Conservation (phyloP, 1,140 invertebrate species). For the Prorops nasuta region DNA sequence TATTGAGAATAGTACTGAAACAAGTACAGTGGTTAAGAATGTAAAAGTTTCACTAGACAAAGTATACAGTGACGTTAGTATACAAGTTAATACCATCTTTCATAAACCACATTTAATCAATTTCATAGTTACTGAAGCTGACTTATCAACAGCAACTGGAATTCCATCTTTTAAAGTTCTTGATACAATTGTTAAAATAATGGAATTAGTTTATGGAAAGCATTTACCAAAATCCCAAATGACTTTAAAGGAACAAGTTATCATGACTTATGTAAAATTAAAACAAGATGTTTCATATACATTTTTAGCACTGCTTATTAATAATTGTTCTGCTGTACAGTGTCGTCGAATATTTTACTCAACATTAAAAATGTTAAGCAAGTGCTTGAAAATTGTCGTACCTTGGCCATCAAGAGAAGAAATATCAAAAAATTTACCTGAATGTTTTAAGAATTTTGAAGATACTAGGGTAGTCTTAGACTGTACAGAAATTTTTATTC, state of each 20-base stretch:
- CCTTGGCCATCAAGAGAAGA: constrained; percentile 18
- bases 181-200: constrained; percentile 6
- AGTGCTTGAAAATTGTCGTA: constrained; percentile 18
- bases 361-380: constrained; percentile 17
- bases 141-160: no score
- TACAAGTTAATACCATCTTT: no score
- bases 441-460: constrained; percentile 28
- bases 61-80: no score
- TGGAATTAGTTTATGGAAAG: background rate
- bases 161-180: constrained; percentile 19
- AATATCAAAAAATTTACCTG: constrained; percentile 24
- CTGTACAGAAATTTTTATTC: constrained; percentile 22
- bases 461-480: constrained; percentile 28
- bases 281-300: constrained; percentile 24
- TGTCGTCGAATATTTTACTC: constrained; percentile 20
- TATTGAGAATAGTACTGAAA: no score
- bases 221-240: no score
- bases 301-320: constrained; percentile 20
- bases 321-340: constrained; percentile 16
- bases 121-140: no score
- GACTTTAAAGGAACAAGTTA: constrained; percentile 12
- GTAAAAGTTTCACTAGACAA: no score
- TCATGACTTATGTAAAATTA: constrained; percentile 24
- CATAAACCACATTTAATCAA: no score
- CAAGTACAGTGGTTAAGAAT: no score